Evolutionary conservation across 1,140 invertebrate species (phyloP).

Genomic region (Whitmania pigra): DNA sequence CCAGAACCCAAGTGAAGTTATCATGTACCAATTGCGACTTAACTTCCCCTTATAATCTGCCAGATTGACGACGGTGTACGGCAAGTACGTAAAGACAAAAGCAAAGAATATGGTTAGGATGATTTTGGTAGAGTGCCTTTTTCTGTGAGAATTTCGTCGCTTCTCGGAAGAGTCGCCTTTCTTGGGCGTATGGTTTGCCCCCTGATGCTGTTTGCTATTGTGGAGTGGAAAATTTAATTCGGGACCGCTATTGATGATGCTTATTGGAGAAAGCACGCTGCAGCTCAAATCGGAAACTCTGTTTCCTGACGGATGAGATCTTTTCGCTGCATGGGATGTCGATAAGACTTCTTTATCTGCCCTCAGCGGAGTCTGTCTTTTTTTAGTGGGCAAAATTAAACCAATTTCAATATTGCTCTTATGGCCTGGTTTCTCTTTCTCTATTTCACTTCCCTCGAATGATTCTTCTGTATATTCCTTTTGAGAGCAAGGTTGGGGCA

Average conservation of each 20-base stretch:
- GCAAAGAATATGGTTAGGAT: slow-evolving; percentile 9
- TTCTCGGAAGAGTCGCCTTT: background rate
- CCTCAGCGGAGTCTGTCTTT: too few relatives aligned
- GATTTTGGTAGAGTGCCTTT: slow-evolving; percentile 8
- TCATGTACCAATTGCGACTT: slow-evolving; percentile 12
- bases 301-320: background rate
- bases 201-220: background rate
- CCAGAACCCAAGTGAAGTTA: slow-evolving; percentile 5
- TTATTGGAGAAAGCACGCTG: background rate
- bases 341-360: too few relatives aligned
- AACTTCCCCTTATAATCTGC: background rate
- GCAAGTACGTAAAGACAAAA: slow-evolving; percentile 13
- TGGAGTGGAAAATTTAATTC: background rate
- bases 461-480: too few relatives aligned
- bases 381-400: too few relatives aligned
- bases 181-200: background rate
- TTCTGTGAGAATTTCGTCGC: background rate
- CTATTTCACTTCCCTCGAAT: too few relatives aligned
- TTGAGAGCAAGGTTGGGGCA: too few relatives aligned
- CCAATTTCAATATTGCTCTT: too few relatives aligned
- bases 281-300: background rate
- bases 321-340: too few relatives aligned
- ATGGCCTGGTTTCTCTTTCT: too few relatives aligned
- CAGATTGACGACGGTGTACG: slow-evolving; percentile 6
- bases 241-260: background rate